These are phyloP conservation scores for Berghia stephanieae DNA, from an alignment of 1,140 invertebrate genomes.

Conservation along the genomic window DNA sequence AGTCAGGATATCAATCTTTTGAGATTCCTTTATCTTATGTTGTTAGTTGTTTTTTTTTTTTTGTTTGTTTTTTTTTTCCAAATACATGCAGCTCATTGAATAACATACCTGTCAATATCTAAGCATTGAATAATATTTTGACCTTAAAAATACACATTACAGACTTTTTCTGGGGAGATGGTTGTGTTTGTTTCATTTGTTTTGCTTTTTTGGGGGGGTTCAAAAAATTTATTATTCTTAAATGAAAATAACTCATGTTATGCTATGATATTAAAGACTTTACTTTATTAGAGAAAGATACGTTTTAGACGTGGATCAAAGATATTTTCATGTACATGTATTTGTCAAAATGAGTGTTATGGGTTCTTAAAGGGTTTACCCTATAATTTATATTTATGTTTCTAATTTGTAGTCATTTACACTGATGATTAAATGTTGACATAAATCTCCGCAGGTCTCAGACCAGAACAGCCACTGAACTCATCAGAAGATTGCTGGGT, in stretches of 20 bases:
- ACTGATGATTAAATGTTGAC: not conserved
- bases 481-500: constrained; percentile 86
- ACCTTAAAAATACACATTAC: not conserved
- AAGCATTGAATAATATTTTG: not conserved
- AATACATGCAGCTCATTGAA: not conserved
- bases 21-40: no score
- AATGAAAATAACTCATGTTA: no score
- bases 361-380: not conserved
- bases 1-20: no score
- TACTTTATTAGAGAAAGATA: not conserved
- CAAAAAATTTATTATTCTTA: not conserved
- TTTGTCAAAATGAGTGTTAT: not conserved
- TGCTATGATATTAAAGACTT: no score
- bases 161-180: not conserved
- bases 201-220: not conserved
- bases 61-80: not conserved
- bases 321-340: no score
- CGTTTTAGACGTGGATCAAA: no score
- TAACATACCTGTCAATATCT: not conserved
- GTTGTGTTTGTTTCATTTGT: not conserved
- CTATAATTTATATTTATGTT: not conserved
- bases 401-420: not conserved
- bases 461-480: constrained; percentile 79
- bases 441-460: constrained; percentile 64
- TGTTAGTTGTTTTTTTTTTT: no score